These are phyloP conservation scores for Chaetoderma sp. DNA, from an alignment of 2,888 invertebrate genomes.

Conservation along the genomic window DNA sequence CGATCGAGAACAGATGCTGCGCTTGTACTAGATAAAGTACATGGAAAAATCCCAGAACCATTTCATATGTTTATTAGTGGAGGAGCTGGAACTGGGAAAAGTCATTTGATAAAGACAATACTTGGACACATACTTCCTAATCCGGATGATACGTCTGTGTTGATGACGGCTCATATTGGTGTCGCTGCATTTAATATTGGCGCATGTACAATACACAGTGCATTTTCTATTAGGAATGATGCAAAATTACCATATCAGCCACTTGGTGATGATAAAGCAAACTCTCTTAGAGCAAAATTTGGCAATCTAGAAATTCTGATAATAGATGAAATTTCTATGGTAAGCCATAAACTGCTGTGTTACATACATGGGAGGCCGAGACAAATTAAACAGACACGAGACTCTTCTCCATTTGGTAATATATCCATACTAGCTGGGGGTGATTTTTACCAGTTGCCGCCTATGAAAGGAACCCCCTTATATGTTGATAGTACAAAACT, in stretches of 20 bases:
- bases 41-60: slow-evolving; percentile 13
- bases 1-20: too few relatives aligned
- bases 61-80: slow-evolving; percentile 19
- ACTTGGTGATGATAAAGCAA: slow-evolving; percentile 12
- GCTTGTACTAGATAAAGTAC: neutral
- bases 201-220: slow-evolving; percentile 13
- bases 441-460: slow-evolving; percentile 25
- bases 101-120: slow-evolving; percentile 11
- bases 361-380: slow-evolving; percentile 51
- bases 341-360: slow-evolving; percentile 44
- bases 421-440: slow-evolving; percentile 17
- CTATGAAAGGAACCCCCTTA: neutral
- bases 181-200: slow-evolving; percentile 18
- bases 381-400: slow-evolving; percentile 48
- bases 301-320: slow-evolving; percentile 39
- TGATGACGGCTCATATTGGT: slow-evolving; percentile 10
- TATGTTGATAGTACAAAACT: neutral
- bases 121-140: slow-evolving; percentile 1
- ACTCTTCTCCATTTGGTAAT: slow-evolving; percentile 33
- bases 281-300: slow-evolving; percentile 11
- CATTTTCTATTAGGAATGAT: slow-evolving; percentile 9
- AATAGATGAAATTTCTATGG: slow-evolving; percentile 65
- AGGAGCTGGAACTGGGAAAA: too few relatives aligned
- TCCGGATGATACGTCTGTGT: slow-evolving; percentile 13
- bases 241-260: slow-evolving; percentile 7